Percentiles rank a stretch among this genome's conserved stretches.
These are phyloP conservation scores for Dicroscelio sp. DNA, from an alignment of 2,888 invertebrate genomes.

Conservation along the genomic window DNA sequence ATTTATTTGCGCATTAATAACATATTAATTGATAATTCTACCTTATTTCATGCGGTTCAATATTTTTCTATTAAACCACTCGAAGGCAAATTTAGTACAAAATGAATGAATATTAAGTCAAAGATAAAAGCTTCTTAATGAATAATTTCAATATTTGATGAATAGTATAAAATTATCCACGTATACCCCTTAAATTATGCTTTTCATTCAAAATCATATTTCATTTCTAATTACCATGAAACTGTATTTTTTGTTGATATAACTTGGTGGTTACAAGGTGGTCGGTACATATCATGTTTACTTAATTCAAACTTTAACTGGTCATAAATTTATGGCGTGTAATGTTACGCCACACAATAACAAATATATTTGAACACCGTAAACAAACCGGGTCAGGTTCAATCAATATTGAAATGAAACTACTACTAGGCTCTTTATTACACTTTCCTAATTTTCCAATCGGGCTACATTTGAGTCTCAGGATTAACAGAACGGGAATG, in stretches of 20 bases:
- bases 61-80: no score
- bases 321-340: not conserved
- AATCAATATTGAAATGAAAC: slow-evolving; percentile 19
- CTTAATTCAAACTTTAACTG: slow-evolving; percentile 18
- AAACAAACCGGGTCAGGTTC: slow-evolving; percentile 10
- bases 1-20: no score
- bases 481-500: slow-evolving; percentile 69
- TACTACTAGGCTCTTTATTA: slow-evolving; percentile 39
- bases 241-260: no score
- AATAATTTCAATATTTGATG: no score
- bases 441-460: slow-evolving; percentile 75
- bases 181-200: not conserved
- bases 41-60: no score
- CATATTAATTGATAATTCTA: no score
- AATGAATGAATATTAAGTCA: no score
- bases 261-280: not conserved
- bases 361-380: not conserved
- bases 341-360: not conserved
- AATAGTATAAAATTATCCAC: no score
- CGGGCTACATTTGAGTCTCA: slow-evolving; percentile 39
- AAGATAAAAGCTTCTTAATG: no score
- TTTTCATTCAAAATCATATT: not conserved
- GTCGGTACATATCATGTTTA: not conserved
- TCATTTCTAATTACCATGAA: not conserved
- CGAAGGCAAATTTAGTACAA: no score